Evolutionary conservation across 2,113 vertebrate species (phyloP), one percentile per base, ranked within the genome.

Genomic region (Sialia sialis): DNA sequence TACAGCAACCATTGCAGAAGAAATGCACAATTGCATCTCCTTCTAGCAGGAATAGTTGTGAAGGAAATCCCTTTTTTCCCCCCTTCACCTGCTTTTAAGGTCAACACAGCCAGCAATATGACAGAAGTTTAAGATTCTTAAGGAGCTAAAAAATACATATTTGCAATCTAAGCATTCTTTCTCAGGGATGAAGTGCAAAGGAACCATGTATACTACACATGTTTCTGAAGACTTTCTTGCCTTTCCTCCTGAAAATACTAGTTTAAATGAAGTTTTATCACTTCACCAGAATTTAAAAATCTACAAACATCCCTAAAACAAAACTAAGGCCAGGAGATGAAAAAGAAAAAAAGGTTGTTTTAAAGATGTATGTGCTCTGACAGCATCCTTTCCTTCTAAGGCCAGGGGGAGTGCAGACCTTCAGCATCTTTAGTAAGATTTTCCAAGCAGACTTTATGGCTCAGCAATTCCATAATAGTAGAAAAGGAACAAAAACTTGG

Each of bases 401-500:
- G 25, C 55, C 60, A 72, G 29, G 22, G 41, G 46, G 19, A 86
- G 12, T 43, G 39, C 27, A 79, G 41, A n/a, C 13, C 1, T 78
- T 79, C 78, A 82, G 66, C 62, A 87, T 11, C 56, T 93, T 86
- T 51, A 60, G 30, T 25, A 84, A 52, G 66, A 55, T 87, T 80
- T 79, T 87, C 52, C 60, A 70, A 80, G 39, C 12, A 59, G 51
- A 81, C 43, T 87, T 86, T 41, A 41, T 68, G 49, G 49, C 18
- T 89, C 77, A 84, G 56, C 18, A 87, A 84, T 86, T 94, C 39
- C 20, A 6, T 36, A 87, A 67, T 3, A 41, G 48, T 6, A 79
- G 36, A 82, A 75, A 92, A 84, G n/a, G 86, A 6, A 84, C 11
- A 94, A 81, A 87, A 52, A 36, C 66, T 36, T 93, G 19, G 36